A percentile compares a stretch with the other conserved stretches of the same genome.
Evolutionary conservation across 2,888 invertebrate genomes (phyloP).

Genomic region (Acanthoscelides obtectus): DNA sequence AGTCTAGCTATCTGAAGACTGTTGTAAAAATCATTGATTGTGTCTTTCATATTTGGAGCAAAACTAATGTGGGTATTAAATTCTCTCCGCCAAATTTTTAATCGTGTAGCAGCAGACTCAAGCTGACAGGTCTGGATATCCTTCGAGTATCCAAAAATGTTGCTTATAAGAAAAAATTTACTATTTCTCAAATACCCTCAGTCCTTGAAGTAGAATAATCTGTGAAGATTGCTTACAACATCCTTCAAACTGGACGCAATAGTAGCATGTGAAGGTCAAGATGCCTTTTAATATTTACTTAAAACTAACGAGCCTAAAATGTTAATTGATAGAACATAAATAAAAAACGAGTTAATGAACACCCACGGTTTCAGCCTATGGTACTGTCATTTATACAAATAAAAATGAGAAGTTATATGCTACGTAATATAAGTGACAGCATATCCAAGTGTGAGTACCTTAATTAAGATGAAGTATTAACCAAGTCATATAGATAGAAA

Average conservation of each 20-base stretch:
- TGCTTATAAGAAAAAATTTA: too few relatives aligned
- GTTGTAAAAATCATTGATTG: neutral
- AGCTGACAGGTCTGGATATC: too few relatives aligned
- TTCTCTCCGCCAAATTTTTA: too few relatives aligned
- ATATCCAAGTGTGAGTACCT: constrained; percentile 2
- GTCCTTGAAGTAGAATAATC: too few relatives aligned
- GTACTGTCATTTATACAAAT: too few relatives aligned
- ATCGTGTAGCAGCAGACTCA: too few relatives aligned
- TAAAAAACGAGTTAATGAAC: neutral
- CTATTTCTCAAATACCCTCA: too few relatives aligned
- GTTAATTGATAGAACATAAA: neutral
- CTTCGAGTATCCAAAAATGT: too few relatives aligned
- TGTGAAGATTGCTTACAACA: neutral
- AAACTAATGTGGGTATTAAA: too few relatives aligned
- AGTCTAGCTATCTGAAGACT: neutral
- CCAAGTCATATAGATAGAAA: too few relatives aligned
- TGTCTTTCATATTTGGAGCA: too few relatives aligned
- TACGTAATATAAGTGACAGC: neutral
- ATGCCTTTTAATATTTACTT: neutral
- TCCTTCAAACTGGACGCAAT: neutral
- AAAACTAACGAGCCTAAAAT: neutral
- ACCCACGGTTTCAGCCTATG: neutral
- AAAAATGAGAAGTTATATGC: too few relatives aligned
- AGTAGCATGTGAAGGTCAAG: neutral
- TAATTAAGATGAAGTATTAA: neutral